Evolutionary conservation across 2,888 invertebrate genomes (phyloP).

Genomic region (Zygogramma bicolorata): DNA sequence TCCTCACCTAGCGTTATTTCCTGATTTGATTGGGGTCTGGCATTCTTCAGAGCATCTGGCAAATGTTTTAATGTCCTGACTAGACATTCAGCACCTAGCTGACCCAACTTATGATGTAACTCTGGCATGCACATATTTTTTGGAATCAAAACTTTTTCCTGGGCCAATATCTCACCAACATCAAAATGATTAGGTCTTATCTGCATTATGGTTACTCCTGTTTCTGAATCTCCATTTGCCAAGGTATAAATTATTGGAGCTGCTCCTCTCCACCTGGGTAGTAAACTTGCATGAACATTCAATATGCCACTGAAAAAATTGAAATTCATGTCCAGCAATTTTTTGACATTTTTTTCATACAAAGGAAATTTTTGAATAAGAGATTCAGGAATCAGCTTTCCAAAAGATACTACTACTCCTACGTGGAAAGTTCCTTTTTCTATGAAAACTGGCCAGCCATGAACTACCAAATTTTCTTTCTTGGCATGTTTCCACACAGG

Average conservation of each 20-base stretch:
- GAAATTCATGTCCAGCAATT: too few species aligned
- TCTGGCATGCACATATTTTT: constrained; percentile 75
- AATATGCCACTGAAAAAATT: constrained; percentile 85
- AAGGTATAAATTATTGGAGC: constrained; percentile 91
- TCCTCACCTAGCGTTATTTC: constrained; percentile 79
- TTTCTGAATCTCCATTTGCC: constrained; percentile 82
- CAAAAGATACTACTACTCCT: constrained; percentile 94
- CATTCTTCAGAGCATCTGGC: constrained; percentile 71
- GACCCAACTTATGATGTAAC: constrained; percentile 74
- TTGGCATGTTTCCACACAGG: constrained; percentile 78
- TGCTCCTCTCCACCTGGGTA: constrained; percentile 94
- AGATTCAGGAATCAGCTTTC: constrained; percentile 84
- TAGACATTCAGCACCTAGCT: constrained; percentile 77
- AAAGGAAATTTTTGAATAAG: constrained; percentile 83
- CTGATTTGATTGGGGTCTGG: constrained; percentile 72
- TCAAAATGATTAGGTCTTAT: constrained; percentile 87
- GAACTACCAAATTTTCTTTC: constrained; percentile 71
- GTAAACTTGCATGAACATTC: constrained; percentile 92
- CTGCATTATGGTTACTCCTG: constrained; percentile 90
- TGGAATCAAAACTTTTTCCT: constrained; percentile 70
- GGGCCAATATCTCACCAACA: constrained; percentile 78
- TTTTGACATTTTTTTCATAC: too few species aligned
- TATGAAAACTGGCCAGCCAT: constrained; percentile 63
- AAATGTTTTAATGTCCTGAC: constrained; percentile 73
- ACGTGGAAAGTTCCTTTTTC: constrained; percentile 76